Base-by-base conservation (phyloP, 2,113 vertebrate species). In the Hippotragus niger region DNA sequence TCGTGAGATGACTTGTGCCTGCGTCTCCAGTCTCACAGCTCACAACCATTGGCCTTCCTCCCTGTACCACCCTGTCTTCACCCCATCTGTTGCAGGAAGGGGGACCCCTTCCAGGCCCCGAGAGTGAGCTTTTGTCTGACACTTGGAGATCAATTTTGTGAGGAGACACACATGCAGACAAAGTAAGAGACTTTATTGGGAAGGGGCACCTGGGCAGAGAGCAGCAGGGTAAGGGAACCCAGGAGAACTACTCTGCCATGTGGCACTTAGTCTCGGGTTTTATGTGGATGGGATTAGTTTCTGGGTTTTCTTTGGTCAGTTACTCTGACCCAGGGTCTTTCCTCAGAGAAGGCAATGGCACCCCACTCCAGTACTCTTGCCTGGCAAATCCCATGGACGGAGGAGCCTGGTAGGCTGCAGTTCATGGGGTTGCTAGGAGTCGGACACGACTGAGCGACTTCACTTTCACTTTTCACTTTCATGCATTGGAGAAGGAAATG, bases 221-320 rank as follows among this genome's bases (percentile, higher is more conserved):
- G 40, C 23, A 27, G 12, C 71, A 43, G 71, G 71, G 40, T 27
- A 76, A 43, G 71, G 40, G 40, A 43, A 13, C 40, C 71, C 11
- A 43, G 40, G 36, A 43, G 71, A 76, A 25, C 40, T 27, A 7
- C 71, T 43, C 21, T 76, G 40, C 12, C 23, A 2, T 76, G 71
- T 76, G 71, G 40, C 6, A 0, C 23, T 40, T 43, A 43, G 40
- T 76, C 71, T 76, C 23, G 0, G 23, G 40, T 4, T 76, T 43
- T 76, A 43, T 43, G 21, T 40, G 13, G 71, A 14, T 76, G 23
- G 40, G 40, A 27, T 43, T 76, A 3, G 12, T 43, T 76, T 76
- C 71, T 0, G 3, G 71, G 36, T 76, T 76, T 43, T 76, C 71
- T 43, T 27, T 76, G 40, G 40, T 40, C 71, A 76, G 0, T 27